phyloP scores from a whole-genome alignment of 2,113 vertebrate species.

The Atlantisia rogersi region DNA sequence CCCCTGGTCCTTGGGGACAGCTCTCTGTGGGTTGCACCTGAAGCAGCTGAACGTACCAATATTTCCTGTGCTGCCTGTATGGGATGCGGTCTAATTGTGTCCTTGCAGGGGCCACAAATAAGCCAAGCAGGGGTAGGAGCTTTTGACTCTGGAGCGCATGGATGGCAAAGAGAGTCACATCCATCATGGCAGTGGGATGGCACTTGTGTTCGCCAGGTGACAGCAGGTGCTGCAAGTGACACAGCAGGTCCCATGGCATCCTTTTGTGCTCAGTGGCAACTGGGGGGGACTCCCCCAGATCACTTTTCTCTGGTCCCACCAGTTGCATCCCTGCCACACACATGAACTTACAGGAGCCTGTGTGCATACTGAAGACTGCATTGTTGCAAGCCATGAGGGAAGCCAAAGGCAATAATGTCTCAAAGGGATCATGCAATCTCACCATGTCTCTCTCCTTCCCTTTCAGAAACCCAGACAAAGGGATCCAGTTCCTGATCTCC shows the following conservation, averaged over 20 bases:
- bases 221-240: not conserved
- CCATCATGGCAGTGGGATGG: not conserved
- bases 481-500: constrained; percentile 96
- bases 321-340: not conserved
- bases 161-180: not conserved
- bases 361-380: too few species aligned
- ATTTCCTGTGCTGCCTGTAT: not conserved
- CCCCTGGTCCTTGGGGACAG: too few species aligned
- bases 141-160: not conserved
- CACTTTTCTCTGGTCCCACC: not conserved
- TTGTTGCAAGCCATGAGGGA: not conserved
- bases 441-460: not conserved
- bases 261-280: not conserved
- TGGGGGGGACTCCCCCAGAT: not conserved
- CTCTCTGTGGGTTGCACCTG: not conserved
- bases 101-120: not conserved
- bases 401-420: not conserved
- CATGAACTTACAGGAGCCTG: not conserved
- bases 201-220: not conserved
- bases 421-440: not conserved
- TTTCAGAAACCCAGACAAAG: constrained; percentile 95
- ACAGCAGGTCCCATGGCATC: not conserved
- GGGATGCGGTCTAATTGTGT: not conserved
- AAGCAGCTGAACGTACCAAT: not conserved
- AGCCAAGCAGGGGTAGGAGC: not conserved